A percentile compares a stretch with the other conserved stretches of the same genome.
Evolutionary conservation across 2,797 vertebrate species (phyloP).

Genomic region (Eidolon dupreanum): DNA sequence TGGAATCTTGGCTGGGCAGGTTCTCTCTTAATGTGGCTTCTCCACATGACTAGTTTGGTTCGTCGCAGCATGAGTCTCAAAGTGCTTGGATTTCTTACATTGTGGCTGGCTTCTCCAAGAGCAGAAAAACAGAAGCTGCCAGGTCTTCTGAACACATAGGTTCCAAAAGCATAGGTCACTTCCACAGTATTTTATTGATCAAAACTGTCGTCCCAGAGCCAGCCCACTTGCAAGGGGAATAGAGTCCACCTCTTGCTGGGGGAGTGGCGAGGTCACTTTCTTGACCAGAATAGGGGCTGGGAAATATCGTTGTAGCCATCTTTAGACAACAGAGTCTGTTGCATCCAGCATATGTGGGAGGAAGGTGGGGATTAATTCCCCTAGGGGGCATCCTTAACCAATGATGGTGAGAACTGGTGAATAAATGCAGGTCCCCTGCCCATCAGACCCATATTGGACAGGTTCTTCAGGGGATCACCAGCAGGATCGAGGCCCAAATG

Average conservation of each 20-base stretch:
- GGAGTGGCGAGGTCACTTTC: not conserved
- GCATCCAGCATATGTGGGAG: not conserved
- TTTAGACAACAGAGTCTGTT: not conserved
- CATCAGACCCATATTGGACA: not conserved
- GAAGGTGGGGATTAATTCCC: not conserved
- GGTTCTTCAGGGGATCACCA: not conserved
- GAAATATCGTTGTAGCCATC: not conserved
- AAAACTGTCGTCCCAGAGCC: not conserved
- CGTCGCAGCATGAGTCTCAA: not conserved
- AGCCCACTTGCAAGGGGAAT: not conserved
- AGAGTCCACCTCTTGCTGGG: not conserved
- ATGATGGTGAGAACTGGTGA: not conserved
- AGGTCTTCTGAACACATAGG: not conserved
- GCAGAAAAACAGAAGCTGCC: not conserved
- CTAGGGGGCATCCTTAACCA: not conserved
- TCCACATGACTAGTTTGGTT: not conserved
- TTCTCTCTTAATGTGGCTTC: not conserved
- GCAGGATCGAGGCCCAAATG: not conserved
- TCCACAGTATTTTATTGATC: not conserved
- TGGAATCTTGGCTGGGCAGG: rapidly evolving
- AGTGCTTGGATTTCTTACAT: not conserved
- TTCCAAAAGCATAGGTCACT: not conserved
- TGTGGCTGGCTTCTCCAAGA: not conserved
- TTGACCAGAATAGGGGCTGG: not conserved
- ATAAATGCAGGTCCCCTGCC: not conserved